phyloP scores from a whole-genome alignment of 1,140 invertebrate species.

The Eurytemora carolleeae region DNA sequence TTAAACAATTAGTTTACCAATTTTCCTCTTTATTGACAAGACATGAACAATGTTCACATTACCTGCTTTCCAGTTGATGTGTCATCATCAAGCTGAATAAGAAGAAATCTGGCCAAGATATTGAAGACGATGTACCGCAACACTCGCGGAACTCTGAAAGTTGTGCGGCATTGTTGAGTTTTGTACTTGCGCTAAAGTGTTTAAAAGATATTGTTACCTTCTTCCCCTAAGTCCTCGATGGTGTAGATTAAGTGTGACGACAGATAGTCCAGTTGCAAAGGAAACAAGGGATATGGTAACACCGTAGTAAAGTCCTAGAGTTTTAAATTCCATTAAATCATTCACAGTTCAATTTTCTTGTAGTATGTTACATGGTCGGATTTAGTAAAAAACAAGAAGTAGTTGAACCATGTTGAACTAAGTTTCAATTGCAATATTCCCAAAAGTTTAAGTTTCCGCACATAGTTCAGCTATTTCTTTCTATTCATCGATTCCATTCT shows the following conservation, averaged over 20 bases:
- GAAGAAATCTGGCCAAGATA: conserved; percentile 31
- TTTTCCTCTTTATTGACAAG: too few species aligned
- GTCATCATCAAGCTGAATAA: conserved; percentile 27
- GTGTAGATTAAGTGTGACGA: conserved; percentile 34
- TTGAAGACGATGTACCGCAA: conserved; percentile 34
- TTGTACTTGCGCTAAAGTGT: neutral
- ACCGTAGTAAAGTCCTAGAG: conserved; percentile 40
- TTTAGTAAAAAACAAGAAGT: too few species aligned
- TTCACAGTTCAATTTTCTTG: too few species aligned
- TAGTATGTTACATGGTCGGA: too few species aligned
- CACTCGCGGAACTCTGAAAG: conserved; percentile 25
- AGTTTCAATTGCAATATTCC: too few species aligned
- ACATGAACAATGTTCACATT: too few species aligned
- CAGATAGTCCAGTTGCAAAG: conserved; percentile 36
- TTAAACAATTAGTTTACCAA: too few species aligned
- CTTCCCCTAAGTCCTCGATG: conserved; percentile 33
- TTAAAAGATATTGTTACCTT: conserved; percentile 17
- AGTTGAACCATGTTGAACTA: too few species aligned
- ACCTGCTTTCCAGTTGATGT: neutral
- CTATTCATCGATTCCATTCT: too few species aligned
- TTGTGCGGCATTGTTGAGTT: neutral
- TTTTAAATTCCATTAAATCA: too few species aligned
- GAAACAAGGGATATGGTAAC: conserved; percentile 41
- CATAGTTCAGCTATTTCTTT: too few species aligned
- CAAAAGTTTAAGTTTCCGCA: too few species aligned